Evolutionary conservation across 2,797 vertebrate species (phyloP).

Genomic region (Gobio occitaniae): DNA sequence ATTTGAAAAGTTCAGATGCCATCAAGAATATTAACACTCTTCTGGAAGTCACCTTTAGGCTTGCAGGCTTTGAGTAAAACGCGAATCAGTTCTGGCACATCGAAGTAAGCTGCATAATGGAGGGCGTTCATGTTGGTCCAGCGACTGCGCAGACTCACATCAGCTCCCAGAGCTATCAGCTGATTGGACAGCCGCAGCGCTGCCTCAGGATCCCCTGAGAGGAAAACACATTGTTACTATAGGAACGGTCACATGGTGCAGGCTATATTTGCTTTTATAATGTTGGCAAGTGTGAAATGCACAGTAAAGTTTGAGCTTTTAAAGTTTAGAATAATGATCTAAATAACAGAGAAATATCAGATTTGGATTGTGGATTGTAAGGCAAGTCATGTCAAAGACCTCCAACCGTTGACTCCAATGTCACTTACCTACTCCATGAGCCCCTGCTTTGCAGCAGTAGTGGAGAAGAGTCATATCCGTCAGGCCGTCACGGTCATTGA

Average conservation of each 20-base stretch:
- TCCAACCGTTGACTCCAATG: background rate
- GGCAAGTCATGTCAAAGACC: background rate
- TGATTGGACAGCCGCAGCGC: slow-evolving; percentile 87
- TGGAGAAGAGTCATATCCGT: slow-evolving; percentile 95
- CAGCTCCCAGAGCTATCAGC: slow-evolving; percentile 86
- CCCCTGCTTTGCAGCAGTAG: slow-evolving; percentile 94
- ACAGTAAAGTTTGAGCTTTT: background rate
- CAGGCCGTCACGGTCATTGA: slow-evolving; percentile 91
- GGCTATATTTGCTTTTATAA: background rate
- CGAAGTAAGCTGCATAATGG: slow-evolving; percentile 93
- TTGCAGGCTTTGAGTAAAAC: slow-evolving; percentile 86
- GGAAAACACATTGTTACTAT: slow-evolving; percentile 15
- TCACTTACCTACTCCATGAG: slow-evolving; percentile 88
- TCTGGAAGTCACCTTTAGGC: slow-evolving; percentile 79
- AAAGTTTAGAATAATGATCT: background rate
- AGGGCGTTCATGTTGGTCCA: slow-evolving; percentile 97
- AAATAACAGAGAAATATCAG: background rate
- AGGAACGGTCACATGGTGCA: background rate
- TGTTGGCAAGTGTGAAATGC: background rate
- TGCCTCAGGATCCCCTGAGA: slow-evolving; percentile 85
- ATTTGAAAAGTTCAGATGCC: background rate
- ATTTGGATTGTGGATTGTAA: background rate
- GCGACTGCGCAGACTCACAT: slow-evolving; percentile 89
- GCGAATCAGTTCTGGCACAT: slow-evolving; percentile 89
- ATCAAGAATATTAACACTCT: background rate